Base-by-base conservation (phyloP, 2,888 invertebrate species). In the Drosophila anomalipes region DNA sequence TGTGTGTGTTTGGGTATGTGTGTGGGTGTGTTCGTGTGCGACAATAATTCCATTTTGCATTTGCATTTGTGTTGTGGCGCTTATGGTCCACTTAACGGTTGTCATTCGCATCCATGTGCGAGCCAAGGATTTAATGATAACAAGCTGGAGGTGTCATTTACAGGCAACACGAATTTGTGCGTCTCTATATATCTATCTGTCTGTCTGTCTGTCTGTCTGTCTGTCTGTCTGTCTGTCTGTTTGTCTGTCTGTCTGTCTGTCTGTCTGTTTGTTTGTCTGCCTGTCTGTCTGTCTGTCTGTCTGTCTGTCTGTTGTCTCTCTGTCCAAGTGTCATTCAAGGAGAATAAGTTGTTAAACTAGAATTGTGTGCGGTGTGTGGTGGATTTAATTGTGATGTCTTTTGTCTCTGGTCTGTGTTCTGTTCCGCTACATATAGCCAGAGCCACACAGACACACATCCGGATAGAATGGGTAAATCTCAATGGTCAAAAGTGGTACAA, bases 81-180 rank as follows among this genome's bases (percentile, higher is more conserved):
- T 89, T 86, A 89, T 86, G 82, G 82, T 80, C 85, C 87, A 89
- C 86, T 89, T 82, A 89, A 87, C 85, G 80, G 82, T 73, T 89
- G 85, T 89, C 85, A 81, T 62, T 81, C 71, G 61, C 79, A 75
- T 71, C 74, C 79, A 63, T 57, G 77, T 76, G 60, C 41, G 49
- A 54, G 49, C 61, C 69, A 62, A 81, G 84, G 84, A 79, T 52
- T 83, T 79, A 84, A 89, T 82, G 89, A 84, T 82, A 87, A 78
- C 85, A 77, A 73, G 85, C 76, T 70, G 10, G 6, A 80, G 79
- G 85, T 86, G 86, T 87, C 86, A 82, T 78, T 74, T 70, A 63
- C 89, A 86, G 89, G 60, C 79, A 60, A 62, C 69, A 64, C 35
- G 57, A 58, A 35, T 68, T 56, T 37, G 7, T 37, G 16, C 37